Conservation (phyloP, 1,140 invertebrate genomes). For the Brachionus rubens region DNA sequence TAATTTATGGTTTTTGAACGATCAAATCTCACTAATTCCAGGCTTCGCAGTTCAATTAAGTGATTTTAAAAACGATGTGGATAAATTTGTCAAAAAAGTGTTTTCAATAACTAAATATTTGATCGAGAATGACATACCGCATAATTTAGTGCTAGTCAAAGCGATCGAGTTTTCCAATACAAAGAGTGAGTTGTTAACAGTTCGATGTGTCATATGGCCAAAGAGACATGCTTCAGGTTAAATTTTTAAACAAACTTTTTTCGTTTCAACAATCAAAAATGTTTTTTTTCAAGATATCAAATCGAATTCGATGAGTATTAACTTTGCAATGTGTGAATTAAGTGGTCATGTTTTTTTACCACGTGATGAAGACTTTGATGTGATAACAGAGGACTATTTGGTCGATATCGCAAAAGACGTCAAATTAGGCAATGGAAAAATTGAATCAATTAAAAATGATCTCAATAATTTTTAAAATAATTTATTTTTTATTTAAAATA, state of each 20-base stretch:
- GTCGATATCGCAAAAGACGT: background rate
- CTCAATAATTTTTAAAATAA: too few species aligned
- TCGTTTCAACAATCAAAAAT: background rate
- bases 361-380: slow-evolving; percentile 8
- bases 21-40: background rate
- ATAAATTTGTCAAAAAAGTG: slow-evolving; percentile 10
- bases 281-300: background rate
- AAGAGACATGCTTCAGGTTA: background rate
- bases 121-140: background rate
- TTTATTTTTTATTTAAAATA: too few species aligned
- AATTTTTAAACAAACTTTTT: background rate
- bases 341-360: slow-evolving; percentile 28
- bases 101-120: slow-evolving; percentile 14
- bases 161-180: background rate
- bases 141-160: slow-evolving; percentile 30
- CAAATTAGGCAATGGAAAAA: background rate
- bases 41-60: slow-evolving; percentile 5
- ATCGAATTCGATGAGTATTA: background rate
- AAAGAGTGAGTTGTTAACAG: background rate
- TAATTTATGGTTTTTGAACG: slow-evolving; percentile 39
- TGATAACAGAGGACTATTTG: background rate
- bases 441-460: background rate
- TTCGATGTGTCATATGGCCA: slow-evolving; percentile 22
- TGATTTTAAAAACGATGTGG: slow-evolving; percentile 18
- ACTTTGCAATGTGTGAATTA: slow-evolving; percentile 40